Conservation (phyloP, 2,113 vertebrate genomes). For the Cheilinus undulatus region DNA sequence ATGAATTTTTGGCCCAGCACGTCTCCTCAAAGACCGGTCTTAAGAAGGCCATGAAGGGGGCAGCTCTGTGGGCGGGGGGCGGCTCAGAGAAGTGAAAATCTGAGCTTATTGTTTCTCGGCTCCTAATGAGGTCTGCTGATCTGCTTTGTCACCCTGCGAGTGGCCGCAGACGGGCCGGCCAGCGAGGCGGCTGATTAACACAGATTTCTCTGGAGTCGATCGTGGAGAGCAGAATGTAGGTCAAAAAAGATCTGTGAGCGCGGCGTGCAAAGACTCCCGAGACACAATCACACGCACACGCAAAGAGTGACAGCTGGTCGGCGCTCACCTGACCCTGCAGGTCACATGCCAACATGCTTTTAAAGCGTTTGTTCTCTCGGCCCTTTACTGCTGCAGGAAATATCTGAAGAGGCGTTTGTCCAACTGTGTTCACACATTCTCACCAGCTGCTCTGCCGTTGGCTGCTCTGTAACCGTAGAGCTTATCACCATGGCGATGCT, state of each 20-base stretch:
- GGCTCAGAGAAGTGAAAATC: conserved; percentile 65
- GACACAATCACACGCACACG: conserved; percentile 11
- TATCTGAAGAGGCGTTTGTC: conserved; percentile 18
- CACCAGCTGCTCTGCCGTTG: conserved; percentile 4
- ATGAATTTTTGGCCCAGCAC: neutral
- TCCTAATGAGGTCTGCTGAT: conserved; percentile 75
- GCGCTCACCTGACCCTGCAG: conserved; percentile 63
- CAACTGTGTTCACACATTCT: conserved; percentile 26
- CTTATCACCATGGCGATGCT: conserved; percentile 18
- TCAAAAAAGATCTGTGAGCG: conserved; percentile 49
- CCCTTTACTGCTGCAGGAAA: conserved; percentile 8
- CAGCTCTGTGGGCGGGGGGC: neutral
- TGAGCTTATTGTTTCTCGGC: conserved; percentile 69
- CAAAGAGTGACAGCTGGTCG: conserved; percentile 76
- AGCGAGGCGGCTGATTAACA: conserved; percentile 68
- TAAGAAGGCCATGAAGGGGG: conserved; percentile 14
- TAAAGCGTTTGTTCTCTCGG: conserved; percentile 6
- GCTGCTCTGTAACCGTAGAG: neutral
- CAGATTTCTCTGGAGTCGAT: conserved; percentile 66
- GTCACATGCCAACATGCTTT: conserved; percentile 65
- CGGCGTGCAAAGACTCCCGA: conserved; percentile 31
- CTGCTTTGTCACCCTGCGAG: conserved; percentile 67
- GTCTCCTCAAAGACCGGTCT: neutral
- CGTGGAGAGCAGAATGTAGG: conserved; percentile 72
- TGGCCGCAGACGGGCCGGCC: conserved; percentile 45